Evolutionary conservation across 2,113 vertebrate species (phyloP).

Genomic region (Pluvialis apricaria): DNA sequence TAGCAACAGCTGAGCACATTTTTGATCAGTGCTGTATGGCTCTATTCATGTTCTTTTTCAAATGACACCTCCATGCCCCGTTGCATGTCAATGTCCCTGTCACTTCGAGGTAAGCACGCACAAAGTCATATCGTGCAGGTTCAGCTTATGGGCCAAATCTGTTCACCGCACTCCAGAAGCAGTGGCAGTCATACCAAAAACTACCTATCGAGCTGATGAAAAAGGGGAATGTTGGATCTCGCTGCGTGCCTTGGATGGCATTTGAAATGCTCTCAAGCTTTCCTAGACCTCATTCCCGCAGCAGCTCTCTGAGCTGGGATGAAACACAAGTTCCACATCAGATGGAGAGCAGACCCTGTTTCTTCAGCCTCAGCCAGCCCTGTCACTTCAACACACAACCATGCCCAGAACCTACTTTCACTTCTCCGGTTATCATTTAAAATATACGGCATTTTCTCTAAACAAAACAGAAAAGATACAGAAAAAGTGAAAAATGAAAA

Average conservation of each 20-base stretch:
- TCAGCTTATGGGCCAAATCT: not conserved
- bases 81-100: not conserved
- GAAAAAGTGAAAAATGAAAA: not conserved
- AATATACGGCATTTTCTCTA: not conserved
- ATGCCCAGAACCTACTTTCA: not conserved
- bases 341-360: not conserved
- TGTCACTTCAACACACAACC: not conserved
- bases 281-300: not conserved
- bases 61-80: not conserved
- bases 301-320: not conserved
- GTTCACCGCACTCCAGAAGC: not conserved
- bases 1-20: not conserved
- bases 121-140: accelerated
- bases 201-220: not conserved
- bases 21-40: not conserved
- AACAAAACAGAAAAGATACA: not conserved
- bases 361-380: not conserved
- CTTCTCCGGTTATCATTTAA: not conserved
- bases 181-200: not conserved
- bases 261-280: not conserved
- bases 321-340: not conserved
- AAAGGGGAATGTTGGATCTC: not conserved
- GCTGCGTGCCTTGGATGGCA: not conserved
- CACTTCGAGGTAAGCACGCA: not conserved
- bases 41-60: not conserved